Evolutionary conservation across 2,888 invertebrate species (phyloP).

Genomic region (Chymomyza fuscimana): DNA sequence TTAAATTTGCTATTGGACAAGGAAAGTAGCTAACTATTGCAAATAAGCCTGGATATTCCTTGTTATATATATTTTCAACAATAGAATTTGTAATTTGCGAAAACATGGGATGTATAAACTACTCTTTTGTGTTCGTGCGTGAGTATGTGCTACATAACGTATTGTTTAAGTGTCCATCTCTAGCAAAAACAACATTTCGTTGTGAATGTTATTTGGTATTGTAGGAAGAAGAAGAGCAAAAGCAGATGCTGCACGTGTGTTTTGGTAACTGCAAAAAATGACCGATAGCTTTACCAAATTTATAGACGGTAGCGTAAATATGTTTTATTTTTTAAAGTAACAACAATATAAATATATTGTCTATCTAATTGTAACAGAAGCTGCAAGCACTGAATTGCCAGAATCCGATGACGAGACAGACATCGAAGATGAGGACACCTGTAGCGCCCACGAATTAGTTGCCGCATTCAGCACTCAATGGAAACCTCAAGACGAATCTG

Average conservation of each 20-base stretch:
- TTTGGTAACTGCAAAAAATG: conserved; percentile 39
- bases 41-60: too few relatives aligned
- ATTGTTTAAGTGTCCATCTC: not conserved
- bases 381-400: conserved; percentile 28
- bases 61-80: too few relatives aligned
- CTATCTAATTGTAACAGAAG: conserved; percentile 25
- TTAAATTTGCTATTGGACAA: too few relatives aligned
- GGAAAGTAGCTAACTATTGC: too few relatives aligned
- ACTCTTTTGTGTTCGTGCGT: too few relatives aligned
- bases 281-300: conserved; percentile 40
- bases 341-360: not conserved
- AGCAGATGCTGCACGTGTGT: not conserved
- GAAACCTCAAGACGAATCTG: conserved; percentile 80
- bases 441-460: conserved; percentile 63
- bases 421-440: conserved; percentile 73
- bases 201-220: conserved; percentile 4
- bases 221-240: not conserved
- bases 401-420: conserved; percentile 66
- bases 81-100: too few relatives aligned
- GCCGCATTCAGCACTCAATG: conserved; percentile 67
- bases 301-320: conserved; percentile 32
- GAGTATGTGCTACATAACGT: too few relatives aligned
- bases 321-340: not conserved
- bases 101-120: too few relatives aligned
- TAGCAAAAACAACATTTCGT: conserved; percentile 38